Conservation (phyloP, 2,113 vertebrate genomes). For the Glaucidium brasilianum region DNA sequence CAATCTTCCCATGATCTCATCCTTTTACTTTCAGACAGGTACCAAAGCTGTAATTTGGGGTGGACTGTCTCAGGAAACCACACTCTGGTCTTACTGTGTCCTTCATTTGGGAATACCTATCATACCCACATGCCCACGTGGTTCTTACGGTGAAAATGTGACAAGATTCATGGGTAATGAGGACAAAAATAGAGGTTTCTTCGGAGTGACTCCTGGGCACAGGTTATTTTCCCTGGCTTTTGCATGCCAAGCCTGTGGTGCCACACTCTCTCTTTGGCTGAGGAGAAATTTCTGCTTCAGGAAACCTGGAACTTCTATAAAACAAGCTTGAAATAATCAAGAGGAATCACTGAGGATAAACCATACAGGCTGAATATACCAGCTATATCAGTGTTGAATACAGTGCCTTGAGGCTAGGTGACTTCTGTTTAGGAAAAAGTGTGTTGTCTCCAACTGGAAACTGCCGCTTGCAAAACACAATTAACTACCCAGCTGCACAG, state of each 20-base stretch:
- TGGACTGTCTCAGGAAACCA: background rate
- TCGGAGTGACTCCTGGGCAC: background rate
- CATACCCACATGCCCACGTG: background rate
- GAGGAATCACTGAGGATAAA: background rate
- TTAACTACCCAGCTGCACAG: background rate
- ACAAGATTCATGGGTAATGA: background rate
- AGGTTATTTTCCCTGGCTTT: background rate
- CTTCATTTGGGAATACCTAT: background rate
- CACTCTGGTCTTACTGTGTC: background rate
- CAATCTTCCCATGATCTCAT: background rate
- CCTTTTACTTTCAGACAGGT: background rate
- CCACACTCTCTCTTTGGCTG: background rate
- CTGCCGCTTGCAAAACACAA: background rate
- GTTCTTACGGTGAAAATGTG: background rate
- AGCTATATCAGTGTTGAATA: background rate
- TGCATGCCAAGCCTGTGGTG: background rate
- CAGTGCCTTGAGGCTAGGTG: background rate
- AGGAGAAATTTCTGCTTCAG: background rate
- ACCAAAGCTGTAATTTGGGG: background rate
- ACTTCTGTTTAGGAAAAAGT: slow-evolving; percentile 10
- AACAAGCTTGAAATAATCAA: background rate
- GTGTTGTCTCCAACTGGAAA: background rate
- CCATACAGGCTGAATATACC: background rate
- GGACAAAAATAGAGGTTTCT: background rate
- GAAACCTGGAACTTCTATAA: background rate